Evolutionary conservation across 2,797 vertebrate genomes (phyloP).

Genomic region (Eptatretus atami): DNA sequence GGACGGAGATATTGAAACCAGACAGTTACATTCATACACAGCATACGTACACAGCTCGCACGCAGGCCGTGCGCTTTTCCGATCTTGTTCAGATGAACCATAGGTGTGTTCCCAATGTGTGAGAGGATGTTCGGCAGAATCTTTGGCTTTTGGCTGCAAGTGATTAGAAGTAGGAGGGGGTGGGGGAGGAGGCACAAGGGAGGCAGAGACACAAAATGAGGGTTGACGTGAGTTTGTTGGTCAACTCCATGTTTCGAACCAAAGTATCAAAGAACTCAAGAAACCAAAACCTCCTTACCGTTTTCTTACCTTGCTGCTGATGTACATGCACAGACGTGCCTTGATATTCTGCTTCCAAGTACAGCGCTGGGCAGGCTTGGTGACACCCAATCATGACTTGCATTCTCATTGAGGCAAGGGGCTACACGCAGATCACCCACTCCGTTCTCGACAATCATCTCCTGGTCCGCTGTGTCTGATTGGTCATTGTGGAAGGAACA

Average conservation of each 20-base stretch:
- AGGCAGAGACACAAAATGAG: too few relatives aligned
- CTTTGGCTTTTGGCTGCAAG: constrained; percentile 17
- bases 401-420: too few relatives aligned
- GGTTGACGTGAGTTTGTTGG: too few relatives aligned
- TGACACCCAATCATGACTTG: constrained; percentile 26
- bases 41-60: constrained; percentile 51
- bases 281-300: not conserved
- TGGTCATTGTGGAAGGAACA: too few relatives aligned
- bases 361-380: constrained; percentile 51
- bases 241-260: too few relatives aligned
- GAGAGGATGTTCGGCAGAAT: constrained; percentile 37
- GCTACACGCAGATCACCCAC: too few relatives aligned
- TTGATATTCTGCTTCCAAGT: constrained; percentile 33
- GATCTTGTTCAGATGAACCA: constrained; percentile 49
- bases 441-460: too few relatives aligned
- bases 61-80: constrained; percentile 32
- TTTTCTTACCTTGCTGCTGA: constrained; percentile 14
- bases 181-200: not conserved
- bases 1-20: too few relatives aligned
- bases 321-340: constrained; percentile 35
- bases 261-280: not conserved
- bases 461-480: too few relatives aligned
- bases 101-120: constrained; percentile 37
- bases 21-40: too few relatives aligned
- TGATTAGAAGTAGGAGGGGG: not conserved